Base-by-base conservation (phyloP, 2,113 vertebrate species). In the Rhinolophus sinicus region DNA sequence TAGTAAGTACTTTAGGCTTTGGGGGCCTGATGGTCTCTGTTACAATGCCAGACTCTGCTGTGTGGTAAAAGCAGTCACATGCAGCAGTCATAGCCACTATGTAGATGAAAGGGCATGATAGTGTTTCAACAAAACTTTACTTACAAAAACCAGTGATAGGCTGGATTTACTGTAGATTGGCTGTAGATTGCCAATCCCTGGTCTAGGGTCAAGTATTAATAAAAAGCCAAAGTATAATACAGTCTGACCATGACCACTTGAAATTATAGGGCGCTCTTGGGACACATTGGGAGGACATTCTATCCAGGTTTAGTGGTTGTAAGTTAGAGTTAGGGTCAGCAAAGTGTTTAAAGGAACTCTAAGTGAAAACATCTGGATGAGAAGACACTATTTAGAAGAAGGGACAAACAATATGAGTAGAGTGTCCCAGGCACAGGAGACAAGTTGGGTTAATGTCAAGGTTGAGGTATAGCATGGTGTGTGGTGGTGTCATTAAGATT, bases 121-220 rank as follows among this genome's bases (percentile, higher is more conserved):
- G n/a, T 69, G 16, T 82, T 78, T 22, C 26, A 85, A 86, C 19
- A 92, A 86, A 80, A 96, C 47, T 62, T 84, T 84, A 89, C 69
- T 88, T 88, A n/a, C 6, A 86, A 86, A 69, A 82, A 14, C n/a
- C 4, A 22, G 30, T 18, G 21, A 35, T 35, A 75, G 65, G 4
- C n/a, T 80, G 38, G 35, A 90, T 52, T 96, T 90, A 50, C 16
- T 64, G n/a, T 33, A 44, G 40, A 44, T 70, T 24, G 38, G 6
- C 22, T 90, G 10, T 19, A 24, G 26, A 94, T 94, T 65, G 8
- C 24, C 40, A 60, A 54, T 70, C 16, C 6, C 35, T 84, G 35
- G 14, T 81, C 15, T 88, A 88, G 52, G 78, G 22, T 80, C 28
- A 92, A 60, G n/a, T 22, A 47, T 44, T 44, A 44, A 44, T 44